A percentile compares a stretch with the other conserved stretches of the same genome.
Conservation (phyloP, 2,888 invertebrate genomes). For the Nysson spinosus region DNA sequence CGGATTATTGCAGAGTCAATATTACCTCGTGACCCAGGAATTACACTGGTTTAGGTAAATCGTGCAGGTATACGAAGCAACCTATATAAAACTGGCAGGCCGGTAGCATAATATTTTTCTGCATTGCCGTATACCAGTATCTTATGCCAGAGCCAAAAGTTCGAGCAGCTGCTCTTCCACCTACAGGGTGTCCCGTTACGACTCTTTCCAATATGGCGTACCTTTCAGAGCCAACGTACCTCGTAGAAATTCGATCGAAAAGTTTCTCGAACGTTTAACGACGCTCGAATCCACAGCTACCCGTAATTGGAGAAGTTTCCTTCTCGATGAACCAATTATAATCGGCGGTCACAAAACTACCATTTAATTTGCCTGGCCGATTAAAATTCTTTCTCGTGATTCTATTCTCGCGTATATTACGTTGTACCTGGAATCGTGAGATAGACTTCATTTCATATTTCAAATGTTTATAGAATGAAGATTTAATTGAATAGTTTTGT, state of each 20-base stretch:
- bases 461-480: too few species aligned
- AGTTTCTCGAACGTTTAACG: not conserved
- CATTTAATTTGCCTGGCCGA: too few species aligned
- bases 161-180: not conserved
- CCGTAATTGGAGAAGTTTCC: constrained; percentile 22
- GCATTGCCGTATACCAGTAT: constrained; percentile 43
- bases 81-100: not conserved
- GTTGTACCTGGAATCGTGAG: too few species aligned
- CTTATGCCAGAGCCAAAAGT: constrained; percentile 40
- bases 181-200: constrained; percentile 16
- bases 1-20: constrained; percentile 27
- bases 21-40: constrained; percentile 12
- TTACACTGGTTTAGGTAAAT: constrained; percentile 18
- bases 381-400: too few species aligned
- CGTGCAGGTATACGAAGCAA: constrained; percentile 8
- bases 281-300: not conserved
- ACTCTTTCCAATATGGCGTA: not conserved
- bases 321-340: constrained; percentile 8
- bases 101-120: constrained; percentile 53
- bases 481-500: too few species aligned
- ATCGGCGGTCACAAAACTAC: constrained; percentile 5
- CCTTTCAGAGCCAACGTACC: not conserved
- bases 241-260: constrained; percentile 2
- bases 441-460: too few species aligned
- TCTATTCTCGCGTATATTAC: too few species aligned